A percentile compares a stretch with the other conserved stretches of the same genome.
These are phyloP conservation scores for Peromyscus attwateri DNA, from an alignment of 2,797 vertebrate genomes.

Conservation along the genomic window DNA sequence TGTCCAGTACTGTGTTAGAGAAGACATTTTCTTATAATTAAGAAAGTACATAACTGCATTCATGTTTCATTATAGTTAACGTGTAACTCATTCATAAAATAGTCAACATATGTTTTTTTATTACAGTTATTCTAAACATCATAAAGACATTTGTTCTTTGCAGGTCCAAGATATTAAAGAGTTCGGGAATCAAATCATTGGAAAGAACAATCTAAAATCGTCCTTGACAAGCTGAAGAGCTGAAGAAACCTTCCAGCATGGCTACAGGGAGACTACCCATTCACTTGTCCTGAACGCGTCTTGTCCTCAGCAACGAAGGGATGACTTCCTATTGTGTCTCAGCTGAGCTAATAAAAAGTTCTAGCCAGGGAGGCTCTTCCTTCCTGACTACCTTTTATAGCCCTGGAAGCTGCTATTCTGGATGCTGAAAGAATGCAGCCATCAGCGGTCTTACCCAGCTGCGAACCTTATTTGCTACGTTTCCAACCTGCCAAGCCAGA, in stretches of 20 bases:
- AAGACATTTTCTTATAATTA: not conserved
- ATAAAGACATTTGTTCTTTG: not conserved
- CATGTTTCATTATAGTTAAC: not conserved
- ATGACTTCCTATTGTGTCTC: not conserved
- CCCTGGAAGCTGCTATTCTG: not conserved
- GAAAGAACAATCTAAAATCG: slow-evolving; percentile 16
- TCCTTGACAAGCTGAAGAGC: not conserved
- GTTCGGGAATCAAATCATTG: slow-evolving; percentile 2
- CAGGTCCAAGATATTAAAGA: not conserved
- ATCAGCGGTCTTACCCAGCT: not conserved
- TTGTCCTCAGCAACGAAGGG: not conserved
- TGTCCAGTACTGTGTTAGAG: not conserved
- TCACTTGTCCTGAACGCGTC: not conserved
- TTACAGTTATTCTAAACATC: not conserved
- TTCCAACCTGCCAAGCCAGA: not conserved
- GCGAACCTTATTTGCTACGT: not conserved
- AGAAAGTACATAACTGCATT: not conserved
- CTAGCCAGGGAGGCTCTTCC: not conserved
- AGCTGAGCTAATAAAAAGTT: not conserved
- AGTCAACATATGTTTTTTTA: not conserved
- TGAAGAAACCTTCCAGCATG: not conserved
- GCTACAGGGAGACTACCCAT: not conserved
- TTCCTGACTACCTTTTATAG: not conserved
- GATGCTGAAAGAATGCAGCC: not conserved
- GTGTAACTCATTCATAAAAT: slow-evolving; percentile 14